A percentile compares a stretch with the other conserved stretches of the same genome.
These are phyloP conservation scores for Eucera pruinosa DNA, from an alignment of 2,888 invertebrate genomes.

Conservation along the genomic window DNA sequence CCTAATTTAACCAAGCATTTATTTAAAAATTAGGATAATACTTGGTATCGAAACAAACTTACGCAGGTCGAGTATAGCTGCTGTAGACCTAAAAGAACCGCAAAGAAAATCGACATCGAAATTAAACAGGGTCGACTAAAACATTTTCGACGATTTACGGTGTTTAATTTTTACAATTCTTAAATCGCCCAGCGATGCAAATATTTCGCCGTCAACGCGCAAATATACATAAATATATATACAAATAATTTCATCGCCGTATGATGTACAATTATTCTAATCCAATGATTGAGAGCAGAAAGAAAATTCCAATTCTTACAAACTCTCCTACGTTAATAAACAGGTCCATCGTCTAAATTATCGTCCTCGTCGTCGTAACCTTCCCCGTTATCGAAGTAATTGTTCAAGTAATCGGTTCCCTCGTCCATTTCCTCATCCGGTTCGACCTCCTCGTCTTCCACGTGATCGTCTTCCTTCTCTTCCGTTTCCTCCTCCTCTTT, in stretches of 20 bases:
- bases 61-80: no score
- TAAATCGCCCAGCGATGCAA: no score
- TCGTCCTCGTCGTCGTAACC: conserved; percentile 95
- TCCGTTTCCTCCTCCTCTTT: conserved; percentile 85
- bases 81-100: no score
- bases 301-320: conserved; percentile 35
- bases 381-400: conserved; percentile 95
- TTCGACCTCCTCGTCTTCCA: conserved; percentile 88
- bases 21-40: no score
- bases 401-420: conserved; percentile 94
- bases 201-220: no score
- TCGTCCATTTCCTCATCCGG: conserved; percentile 94
- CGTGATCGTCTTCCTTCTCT: conserved; percentile 86
- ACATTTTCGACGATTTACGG: no score
- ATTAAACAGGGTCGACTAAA: no score
- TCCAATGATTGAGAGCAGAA: conserved; percentile 15
- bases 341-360: conserved; percentile 92
- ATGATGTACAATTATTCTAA: conserved; percentile 32
- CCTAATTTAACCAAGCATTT: no score
- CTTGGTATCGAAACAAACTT: no score
- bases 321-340: conserved; percentile 86
- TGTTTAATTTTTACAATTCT: no score
- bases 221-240: background rate
- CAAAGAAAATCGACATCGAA: no score
- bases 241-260: conserved; percentile 45